These are phyloP conservation scores for Hyppa rectilinea DNA, from an alignment of 2,888 invertebrate genomes.

Conservation along the genomic window DNA sequence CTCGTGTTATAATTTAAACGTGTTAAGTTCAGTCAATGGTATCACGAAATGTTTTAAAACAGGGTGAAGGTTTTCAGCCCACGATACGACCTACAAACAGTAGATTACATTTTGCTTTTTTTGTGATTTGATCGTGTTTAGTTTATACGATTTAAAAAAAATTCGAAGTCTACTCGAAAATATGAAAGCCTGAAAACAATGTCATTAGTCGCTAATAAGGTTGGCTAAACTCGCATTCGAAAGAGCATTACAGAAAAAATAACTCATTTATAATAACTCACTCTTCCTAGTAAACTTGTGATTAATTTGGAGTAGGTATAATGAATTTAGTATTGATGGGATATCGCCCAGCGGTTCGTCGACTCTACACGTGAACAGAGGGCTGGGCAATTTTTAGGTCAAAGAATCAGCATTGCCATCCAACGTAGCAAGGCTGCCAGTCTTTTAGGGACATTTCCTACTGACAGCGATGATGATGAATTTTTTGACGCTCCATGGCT, in stretches of 20 bases:
- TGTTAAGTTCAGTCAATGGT: slow-evolving; percentile 10
- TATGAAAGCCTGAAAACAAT: neutral
- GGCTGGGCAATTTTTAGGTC: too few relatives aligned
- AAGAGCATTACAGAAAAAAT: neutral
- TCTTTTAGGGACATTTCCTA: too few relatives aligned
- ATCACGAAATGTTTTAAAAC: slow-evolving; percentile 1
- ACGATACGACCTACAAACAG: slow-evolving; percentile 13
- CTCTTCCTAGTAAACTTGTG: neutral
- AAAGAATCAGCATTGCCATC: too few relatives aligned
- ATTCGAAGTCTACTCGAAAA: neutral
- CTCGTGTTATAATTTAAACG: slow-evolving; percentile 6
- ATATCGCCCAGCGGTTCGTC: too few relatives aligned
- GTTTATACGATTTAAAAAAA: too few relatives aligned
- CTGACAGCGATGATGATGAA: too few relatives aligned
- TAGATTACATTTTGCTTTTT: neutral
- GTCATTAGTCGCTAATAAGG: neutral
- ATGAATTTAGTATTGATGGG: too few relatives aligned
- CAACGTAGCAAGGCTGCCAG: too few relatives aligned
- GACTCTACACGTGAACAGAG: too few relatives aligned
- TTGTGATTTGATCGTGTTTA: neutral
- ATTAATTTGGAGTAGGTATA: neutral
- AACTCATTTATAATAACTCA: neutral
- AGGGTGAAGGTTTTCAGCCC: neutral
- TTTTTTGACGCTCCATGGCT: too few relatives aligned
- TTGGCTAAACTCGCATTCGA: neutral